A percentile compares a stretch with the other conserved stretches of the same genome.
phyloP scores from a whole-genome alignment of 2,797 vertebrate genomes.

The Schizothorax lantsangensis region DNA sequence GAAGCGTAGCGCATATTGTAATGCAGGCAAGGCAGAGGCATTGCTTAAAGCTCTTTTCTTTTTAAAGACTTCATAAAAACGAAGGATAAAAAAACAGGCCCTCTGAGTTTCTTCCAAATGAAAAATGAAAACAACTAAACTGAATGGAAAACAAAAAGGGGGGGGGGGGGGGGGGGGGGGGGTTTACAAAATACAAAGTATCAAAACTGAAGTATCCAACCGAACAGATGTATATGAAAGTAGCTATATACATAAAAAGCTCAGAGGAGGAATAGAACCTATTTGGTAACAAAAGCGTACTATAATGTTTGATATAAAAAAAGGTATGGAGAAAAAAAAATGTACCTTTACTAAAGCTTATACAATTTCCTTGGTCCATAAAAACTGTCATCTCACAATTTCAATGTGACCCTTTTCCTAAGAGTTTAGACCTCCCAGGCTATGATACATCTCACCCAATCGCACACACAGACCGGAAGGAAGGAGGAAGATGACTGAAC shows the following conservation, averaged over 20 bases:
- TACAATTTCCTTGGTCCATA: slow-evolving; percentile 99
- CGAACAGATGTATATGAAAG: slow-evolving; percentile 70
- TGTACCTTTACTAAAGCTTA: slow-evolving; percentile 99
- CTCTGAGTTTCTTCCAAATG: slow-evolving; percentile 90
- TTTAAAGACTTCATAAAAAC: slow-evolving; percentile 98
- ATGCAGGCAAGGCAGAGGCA: slow-evolving; percentile 99
- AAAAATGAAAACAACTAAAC: slow-evolving; percentile 74
- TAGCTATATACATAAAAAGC: slow-evolving; percentile 86
- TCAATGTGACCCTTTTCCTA: slow-evolving; percentile 84
- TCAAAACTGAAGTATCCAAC: slow-evolving; percentile 79
- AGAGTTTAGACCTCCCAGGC: slow-evolving; percentile 79
- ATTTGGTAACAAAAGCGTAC: slow-evolving; percentile 99
- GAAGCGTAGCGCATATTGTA: slow-evolving; percentile 85
- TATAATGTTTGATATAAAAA: slow-evolving; percentile 90
- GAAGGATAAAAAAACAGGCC: slow-evolving; percentile 89
- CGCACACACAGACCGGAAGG: slow-evolving; percentile 76
- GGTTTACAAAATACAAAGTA: slow-evolving; percentile 73
- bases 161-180: too few relatives aligned
- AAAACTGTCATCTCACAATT: slow-evolving; percentile 89
- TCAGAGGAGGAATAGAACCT: slow-evolving; percentile 93
- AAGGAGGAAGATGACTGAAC: slow-evolving; percentile 78
- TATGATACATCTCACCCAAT: slow-evolving; percentile 85
- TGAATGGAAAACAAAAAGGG: slow-evolving; percentile 64
- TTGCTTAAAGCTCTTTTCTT: slow-evolving; percentile 97
- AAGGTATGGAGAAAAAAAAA: slow-evolving; percentile 92